Percentiles rank a stretch among this genome's conserved stretches.
Conservation (phyloP, 2,113 vertebrate genomes). For the Vidua macroura region DNA sequence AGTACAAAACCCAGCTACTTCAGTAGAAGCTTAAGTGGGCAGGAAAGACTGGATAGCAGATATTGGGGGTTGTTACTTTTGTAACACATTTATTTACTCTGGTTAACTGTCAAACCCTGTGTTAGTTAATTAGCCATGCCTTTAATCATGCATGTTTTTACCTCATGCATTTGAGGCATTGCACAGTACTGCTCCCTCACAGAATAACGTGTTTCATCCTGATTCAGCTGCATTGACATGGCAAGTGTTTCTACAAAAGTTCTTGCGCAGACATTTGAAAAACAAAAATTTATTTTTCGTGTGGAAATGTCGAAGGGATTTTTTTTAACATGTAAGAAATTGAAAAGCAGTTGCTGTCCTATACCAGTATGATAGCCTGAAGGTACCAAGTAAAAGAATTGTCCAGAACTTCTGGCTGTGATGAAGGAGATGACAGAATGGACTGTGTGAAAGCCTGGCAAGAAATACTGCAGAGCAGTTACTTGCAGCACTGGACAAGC, state of each 20-base stretch:
- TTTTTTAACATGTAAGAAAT: not conserved
- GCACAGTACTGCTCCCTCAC: not conserved
- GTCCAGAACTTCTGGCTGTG: not conserved
- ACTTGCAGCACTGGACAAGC: not conserved
- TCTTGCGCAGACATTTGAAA: not conserved
- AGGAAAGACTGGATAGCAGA: not conserved
- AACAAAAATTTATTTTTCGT: not conserved
- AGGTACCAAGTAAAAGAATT: not conserved
- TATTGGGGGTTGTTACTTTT: not conserved
- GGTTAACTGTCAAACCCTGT: not conserved
- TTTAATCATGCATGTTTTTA: not conserved
- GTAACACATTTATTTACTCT: not conserved
- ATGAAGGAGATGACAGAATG: not conserved
- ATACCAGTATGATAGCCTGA: not conserved
- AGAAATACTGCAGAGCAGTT: not conserved
- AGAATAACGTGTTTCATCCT: not conserved
- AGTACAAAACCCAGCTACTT: not conserved
- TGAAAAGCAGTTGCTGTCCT: not conserved
- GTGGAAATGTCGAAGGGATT: not conserved
- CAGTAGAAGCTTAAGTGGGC: not conserved
- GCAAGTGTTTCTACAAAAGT: not conserved
- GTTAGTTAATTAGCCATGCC: not conserved
- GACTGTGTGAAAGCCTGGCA: not conserved
- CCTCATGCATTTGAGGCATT: not conserved
- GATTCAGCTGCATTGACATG: not conserved